Conservation (phyloP, 2,113 vertebrate genomes). For the Gracilinanus agilis region DNA sequence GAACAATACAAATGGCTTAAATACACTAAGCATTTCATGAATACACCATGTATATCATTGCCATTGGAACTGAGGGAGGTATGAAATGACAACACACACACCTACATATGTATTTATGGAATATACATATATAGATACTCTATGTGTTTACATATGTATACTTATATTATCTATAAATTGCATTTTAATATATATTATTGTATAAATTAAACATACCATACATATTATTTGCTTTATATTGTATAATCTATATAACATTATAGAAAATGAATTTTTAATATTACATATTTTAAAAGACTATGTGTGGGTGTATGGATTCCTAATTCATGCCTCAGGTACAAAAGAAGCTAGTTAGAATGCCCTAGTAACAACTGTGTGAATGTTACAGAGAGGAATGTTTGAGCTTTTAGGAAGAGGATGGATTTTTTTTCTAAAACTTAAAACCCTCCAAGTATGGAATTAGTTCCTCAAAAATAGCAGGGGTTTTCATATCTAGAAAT, state of each 20-base stretch:
- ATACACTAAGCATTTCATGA: neutral
- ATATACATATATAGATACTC: too few species aligned
- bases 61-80: neutral
- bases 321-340: neutral
- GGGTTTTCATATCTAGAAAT: neutral
- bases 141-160: neutral
- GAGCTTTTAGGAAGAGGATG: neutral
- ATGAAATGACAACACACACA: too few species aligned
- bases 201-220: neutral
- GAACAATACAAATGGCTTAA: neutral
- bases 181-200: neutral
- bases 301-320: neutral
- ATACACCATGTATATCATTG: neutral
- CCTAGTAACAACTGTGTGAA: neutral
- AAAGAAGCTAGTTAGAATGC: neutral
- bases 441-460: neutral
- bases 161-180: neutral
- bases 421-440: neutral
- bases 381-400: neutral
- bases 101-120: too few species aligned
- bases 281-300: neutral
- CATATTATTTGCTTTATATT: too few species aligned
- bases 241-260: too few species aligned
- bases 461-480: neutral
- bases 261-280: neutral